Evolutionary conservation across 2,113 vertebrate species (phyloP).

Genomic region (Galbula dea): DNA sequence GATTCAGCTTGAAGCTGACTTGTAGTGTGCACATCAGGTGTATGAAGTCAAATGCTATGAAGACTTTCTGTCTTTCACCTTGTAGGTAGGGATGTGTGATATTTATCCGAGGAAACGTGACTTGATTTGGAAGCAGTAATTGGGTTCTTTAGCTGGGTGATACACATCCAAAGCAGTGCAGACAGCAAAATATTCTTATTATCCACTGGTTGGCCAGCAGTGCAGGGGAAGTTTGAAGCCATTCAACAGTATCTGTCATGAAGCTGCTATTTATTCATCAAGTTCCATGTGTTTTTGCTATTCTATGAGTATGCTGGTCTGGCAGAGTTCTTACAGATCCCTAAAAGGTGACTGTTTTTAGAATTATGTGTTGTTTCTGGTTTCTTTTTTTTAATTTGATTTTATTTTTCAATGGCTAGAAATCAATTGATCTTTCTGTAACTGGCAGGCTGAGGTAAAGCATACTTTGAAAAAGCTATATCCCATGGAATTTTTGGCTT

Average conservation of each 20-base stretch:
- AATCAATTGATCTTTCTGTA: slow-evolving; percentile 56
- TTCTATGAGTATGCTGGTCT: slow-evolving; percentile 16
- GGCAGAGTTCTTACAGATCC: slow-evolving; percentile 29
- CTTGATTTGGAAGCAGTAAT: background rate
- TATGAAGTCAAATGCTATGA: background rate
- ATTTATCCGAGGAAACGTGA: background rate
- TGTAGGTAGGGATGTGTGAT: background rate
- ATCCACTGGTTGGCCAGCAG: background rate
- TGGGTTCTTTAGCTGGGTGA: background rate
- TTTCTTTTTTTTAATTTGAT: slow-evolving; percentile 5
- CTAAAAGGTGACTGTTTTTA: slow-evolving; percentile 51
- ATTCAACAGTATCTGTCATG: slow-evolving; percentile 20
- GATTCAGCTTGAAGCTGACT: background rate
- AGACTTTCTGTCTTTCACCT: background rate
- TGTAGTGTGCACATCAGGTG: rapidly evolving
- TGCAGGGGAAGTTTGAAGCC: background rate
- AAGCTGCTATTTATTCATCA: slow-evolving; percentile 43
- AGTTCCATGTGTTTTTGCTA: slow-evolving; percentile 61
- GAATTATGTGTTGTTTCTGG: slow-evolving; percentile 59
- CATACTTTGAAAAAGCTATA: slow-evolving; percentile 43
- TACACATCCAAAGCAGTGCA: background rate
- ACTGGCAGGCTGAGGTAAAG: slow-evolving; percentile 16
- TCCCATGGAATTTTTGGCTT: slow-evolving; percentile 58
- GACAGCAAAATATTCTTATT: slow-evolving; percentile 1
- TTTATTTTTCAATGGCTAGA: slow-evolving; percentile 30